These are phyloP conservation scores for Baryphthengus martii DNA, from an alignment of 2,113 vertebrate genomes.

Conservation along the genomic window DNA sequence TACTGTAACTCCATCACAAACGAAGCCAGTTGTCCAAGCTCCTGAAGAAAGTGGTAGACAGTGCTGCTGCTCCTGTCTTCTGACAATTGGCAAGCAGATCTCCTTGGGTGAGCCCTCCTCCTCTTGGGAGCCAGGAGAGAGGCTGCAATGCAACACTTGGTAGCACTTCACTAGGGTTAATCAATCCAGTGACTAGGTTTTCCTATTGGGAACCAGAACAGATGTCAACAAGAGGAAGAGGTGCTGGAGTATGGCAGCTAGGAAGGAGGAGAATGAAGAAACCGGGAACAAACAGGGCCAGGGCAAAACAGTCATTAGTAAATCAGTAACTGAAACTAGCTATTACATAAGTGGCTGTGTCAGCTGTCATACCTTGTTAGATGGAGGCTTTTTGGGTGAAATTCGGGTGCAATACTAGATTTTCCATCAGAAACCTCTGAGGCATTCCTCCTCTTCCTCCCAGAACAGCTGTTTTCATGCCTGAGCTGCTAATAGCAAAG, in stretches of 20 bases:
- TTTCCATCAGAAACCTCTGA: neutral
- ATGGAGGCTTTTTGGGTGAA: neutral
- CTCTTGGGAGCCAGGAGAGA: neutral
- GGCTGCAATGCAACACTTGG: neutral
- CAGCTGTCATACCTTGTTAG: neutral
- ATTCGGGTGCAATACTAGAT: neutral
- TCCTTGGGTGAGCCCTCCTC: neutral
- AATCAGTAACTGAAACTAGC: slow-evolving; percentile 10
- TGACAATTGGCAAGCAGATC: neutral
- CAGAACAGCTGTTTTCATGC: fast-evolving
- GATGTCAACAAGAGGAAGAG: slow-evolving; percentile 28
- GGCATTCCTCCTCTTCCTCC: neutral
- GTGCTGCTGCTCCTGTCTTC: neutral
- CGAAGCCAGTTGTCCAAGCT: neutral
- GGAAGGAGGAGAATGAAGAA: slow-evolving; percentile 49
- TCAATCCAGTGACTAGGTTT: neutral
- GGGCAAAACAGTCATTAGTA: slow-evolving; percentile 55
- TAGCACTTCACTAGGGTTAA: neutral
- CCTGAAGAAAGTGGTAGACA: neutral
- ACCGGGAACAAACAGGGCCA: neutral
- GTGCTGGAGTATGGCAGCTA: neutral
- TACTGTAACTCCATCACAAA: neutral
- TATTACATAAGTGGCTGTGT: slow-evolving; percentile 2
- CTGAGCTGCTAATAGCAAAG: neutral
- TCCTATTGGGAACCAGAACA: neutral